phyloP scores from a whole-genome alignment of 1,140 invertebrate genomes.

The Trichonephila inaurata region DNA sequence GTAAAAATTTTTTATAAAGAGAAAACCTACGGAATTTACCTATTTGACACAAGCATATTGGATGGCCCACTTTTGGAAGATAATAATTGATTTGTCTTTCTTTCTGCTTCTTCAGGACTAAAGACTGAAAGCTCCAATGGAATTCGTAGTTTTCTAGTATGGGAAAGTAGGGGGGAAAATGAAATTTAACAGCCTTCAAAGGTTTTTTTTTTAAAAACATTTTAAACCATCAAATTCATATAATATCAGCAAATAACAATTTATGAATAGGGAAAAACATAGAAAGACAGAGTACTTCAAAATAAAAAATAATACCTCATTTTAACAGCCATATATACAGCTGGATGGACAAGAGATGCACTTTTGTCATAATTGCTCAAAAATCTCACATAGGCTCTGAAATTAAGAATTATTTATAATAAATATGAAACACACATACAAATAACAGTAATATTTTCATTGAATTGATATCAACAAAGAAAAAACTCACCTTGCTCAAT shows the following conservation, averaged over 20 bases:
- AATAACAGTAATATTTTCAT: background rate
- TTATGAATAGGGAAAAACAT: too few relatives aligned
- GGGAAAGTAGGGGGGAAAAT: background rate
- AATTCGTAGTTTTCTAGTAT: constrained; percentile 77
- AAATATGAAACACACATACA: background rate
- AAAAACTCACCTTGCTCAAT: too few relatives aligned
- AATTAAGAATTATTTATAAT: constrained; percentile 66
- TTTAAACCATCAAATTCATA: background rate
- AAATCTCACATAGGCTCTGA: constrained; percentile 85
- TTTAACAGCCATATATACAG: constrained; percentile 90
- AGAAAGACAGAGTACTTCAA: background rate
- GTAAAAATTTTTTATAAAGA: background rate
- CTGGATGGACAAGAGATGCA: constrained; percentile 80
- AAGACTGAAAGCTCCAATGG: constrained; percentile 38
- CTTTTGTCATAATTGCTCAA: constrained; percentile 76
- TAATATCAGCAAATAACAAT: too few relatives aligned
- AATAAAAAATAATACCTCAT: constrained; percentile 81
- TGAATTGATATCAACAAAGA: too few relatives aligned
- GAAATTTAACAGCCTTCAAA: background rate
- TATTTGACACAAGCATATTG: background rate
- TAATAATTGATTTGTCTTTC: constrained; percentile 52
- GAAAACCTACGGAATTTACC: background rate
- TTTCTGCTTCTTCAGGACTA: constrained; percentile 55
- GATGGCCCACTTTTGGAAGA: background rate
- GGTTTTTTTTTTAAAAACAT: background rate